These are phyloP conservation scores for Antheraea assamensis DNA, from an alignment of 2,888 invertebrate species.

Conservation along the genomic window DNA sequence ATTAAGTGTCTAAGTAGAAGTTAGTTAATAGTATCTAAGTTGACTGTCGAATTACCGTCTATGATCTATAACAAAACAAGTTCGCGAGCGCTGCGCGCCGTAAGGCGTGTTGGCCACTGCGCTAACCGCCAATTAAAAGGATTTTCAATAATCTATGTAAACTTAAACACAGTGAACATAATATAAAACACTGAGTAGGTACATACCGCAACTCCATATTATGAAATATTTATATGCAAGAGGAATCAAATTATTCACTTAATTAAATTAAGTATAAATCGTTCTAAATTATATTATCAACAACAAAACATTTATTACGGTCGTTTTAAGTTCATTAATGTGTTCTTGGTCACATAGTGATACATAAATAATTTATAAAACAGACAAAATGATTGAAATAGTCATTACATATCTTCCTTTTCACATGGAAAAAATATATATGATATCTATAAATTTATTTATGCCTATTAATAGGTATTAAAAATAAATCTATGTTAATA, in stretches of 20 bases:
- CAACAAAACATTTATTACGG: slow-evolving; percentile 39
- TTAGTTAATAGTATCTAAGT: slow-evolving; percentile 42
- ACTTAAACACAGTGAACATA: neutral
- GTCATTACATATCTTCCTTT: slow-evolving; percentile 71
- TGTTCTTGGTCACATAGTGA: slow-evolving; percentile 63
- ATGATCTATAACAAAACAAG: slow-evolving; percentile 33
- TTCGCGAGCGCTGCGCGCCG: slow-evolving; percentile 27
- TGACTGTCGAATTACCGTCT: slow-evolving; percentile 42
- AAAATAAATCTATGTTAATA: slow-evolving; percentile 30
- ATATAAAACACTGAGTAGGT: neutral
- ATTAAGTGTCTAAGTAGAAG: slow-evolving; percentile 43
- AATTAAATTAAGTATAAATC: slow-evolving; percentile 71
- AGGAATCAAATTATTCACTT: slow-evolving; percentile 47
- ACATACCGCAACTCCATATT: slow-evolving; percentile 7
- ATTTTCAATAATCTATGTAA: neutral
- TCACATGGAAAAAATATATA: slow-evolving; percentile 47
- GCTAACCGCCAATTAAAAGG: slow-evolving; percentile 19
- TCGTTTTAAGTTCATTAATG: slow-evolving; percentile 46
- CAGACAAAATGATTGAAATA: slow-evolving; percentile 48
- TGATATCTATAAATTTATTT: slow-evolving; percentile 33
- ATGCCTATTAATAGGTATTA: slow-evolving; percentile 40
- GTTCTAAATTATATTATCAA: slow-evolving; percentile 57
- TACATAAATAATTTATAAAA: slow-evolving; percentile 28
- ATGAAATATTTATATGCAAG: slow-evolving; percentile 17
- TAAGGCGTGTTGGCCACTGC: slow-evolving; percentile 11